A percentile compares a stretch with the other conserved stretches of the same genome.
These are phyloP conservation scores for Pseudocheirus occidentalis DNA, from an alignment of 2,797 vertebrate genomes.

Conservation along the genomic window DNA sequence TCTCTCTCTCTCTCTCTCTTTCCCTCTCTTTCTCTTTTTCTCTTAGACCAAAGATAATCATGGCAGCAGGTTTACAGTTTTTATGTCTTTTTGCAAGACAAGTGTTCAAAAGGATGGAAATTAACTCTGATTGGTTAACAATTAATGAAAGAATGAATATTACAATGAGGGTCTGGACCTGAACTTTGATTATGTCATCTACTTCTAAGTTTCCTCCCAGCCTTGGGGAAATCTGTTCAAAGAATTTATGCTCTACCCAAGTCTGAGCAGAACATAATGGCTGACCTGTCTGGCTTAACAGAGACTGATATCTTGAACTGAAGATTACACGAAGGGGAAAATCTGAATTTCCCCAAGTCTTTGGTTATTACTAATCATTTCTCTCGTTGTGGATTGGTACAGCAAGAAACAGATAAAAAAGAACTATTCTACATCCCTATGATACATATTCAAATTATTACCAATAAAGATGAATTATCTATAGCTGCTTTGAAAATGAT, in stretches of 20 bases:
- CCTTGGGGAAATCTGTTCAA: neutral
- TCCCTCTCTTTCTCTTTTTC: no score
- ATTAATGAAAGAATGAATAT: neutral
- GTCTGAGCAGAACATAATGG: neutral
- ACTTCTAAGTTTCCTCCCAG: neutral
- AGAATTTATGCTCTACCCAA: neutral
- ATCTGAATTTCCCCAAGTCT: neutral
- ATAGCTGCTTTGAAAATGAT: constrained; percentile 41
- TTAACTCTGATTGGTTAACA: neutral
- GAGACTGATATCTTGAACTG: neutral
- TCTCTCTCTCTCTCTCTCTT: no score
- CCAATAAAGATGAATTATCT: constrained; percentile 28
- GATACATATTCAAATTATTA: constrained; percentile 41
- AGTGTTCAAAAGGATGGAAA: neutral
- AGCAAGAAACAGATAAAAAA: constrained; percentile 34
- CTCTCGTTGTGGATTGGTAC: constrained; percentile 12
- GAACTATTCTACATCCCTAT: constrained; percentile 42
- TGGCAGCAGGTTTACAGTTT: neutral
- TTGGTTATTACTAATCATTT: neutral
- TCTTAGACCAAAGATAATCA: neutral
- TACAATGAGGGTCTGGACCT: neutral
- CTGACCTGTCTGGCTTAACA: neutral
- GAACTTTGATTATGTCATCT: neutral
- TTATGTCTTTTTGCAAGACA: neutral
- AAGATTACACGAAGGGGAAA: neutral